Percentiles rank a stretch among this genome's conserved stretches.
Conservation (phyloP, 1,140 invertebrate genomes). For the Drosophila santomea region DNA sequence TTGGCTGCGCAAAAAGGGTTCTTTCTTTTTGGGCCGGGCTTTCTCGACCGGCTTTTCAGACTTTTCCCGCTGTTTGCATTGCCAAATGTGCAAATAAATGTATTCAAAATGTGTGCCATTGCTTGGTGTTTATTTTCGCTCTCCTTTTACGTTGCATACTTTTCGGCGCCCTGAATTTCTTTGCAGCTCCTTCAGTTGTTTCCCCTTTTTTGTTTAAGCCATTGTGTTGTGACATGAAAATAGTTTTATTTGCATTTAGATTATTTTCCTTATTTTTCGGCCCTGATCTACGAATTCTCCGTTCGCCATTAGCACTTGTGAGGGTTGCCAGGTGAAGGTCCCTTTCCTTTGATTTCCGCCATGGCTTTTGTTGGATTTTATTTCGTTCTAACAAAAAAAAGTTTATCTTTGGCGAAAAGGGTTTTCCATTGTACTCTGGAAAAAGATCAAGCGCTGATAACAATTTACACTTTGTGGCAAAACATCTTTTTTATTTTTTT, state of each 20-base stretch:
- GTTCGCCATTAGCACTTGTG: slow-evolving; percentile 25
- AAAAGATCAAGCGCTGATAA: slow-evolving; percentile 49
- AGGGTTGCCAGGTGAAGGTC: slow-evolving; percentile 30
- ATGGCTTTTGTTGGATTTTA: slow-evolving; percentile 16
- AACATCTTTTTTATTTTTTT: slow-evolving; percentile 26
- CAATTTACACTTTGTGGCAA: slow-evolving; percentile 45
- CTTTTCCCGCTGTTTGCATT: slow-evolving; percentile 62
- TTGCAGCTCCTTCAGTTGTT: slow-evolving; percentile 15
- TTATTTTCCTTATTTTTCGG: slow-evolving; percentile 52
- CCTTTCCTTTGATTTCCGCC: slow-evolving; percentile 1
- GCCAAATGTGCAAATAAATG: slow-evolving; percentile 70
- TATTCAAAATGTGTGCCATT: slow-evolving; percentile 57
- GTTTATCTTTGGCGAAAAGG: slow-evolving; percentile 33
- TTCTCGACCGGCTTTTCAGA: slow-evolving; percentile 30
- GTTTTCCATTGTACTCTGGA: slow-evolving; percentile 37
- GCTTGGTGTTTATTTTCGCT: slow-evolving; percentile 33
- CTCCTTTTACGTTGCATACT: slow-evolving; percentile 29
- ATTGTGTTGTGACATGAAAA: slow-evolving; percentile 62
- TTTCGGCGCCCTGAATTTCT: slow-evolving; percentile 39
- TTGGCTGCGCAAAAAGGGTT: slow-evolving; percentile 34
- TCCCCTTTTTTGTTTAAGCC: slow-evolving; percentile 33
- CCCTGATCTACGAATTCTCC: slow-evolving; percentile 38
- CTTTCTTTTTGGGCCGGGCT: slow-evolving; percentile 3
- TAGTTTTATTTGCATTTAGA: slow-evolving; percentile 80
- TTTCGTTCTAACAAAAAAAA: slow-evolving; percentile 27